Percentiles rank a stretch among this genome's conserved stretches.
Conservation (phyloP, 2,113 vertebrate species). For the Neofelis nebulosa region DNA sequence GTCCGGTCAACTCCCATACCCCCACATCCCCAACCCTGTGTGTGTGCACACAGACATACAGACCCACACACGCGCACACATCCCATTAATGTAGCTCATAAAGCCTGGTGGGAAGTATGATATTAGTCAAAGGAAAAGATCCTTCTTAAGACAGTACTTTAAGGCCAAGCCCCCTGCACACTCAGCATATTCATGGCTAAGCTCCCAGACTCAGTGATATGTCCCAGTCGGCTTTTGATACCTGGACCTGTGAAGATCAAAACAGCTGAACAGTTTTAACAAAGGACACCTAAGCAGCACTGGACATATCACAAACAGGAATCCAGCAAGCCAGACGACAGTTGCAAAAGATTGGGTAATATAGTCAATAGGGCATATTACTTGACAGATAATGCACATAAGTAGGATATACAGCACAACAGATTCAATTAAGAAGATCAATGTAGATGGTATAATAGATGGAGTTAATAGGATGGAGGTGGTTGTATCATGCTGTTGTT, state of each 20-base stretch:
- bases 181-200: neutral
- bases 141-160: neutral
- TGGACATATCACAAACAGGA: neutral
- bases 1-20: neutral
- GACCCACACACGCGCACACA: neutral
- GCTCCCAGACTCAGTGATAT: neutral
- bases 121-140: neutral
- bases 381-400: neutral
- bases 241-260: neutral
- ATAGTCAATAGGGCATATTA: neutral
- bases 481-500: neutral
- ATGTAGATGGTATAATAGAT: neutral
- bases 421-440: neutral
- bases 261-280: neutral
- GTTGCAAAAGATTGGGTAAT: neutral
- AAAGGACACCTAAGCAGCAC: neutral
- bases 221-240: neutral
- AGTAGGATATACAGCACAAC: neutral
- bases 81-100: neutral
- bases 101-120: neutral
- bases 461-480: neutral
- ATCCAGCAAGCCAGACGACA: neutral
- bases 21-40: neutral
- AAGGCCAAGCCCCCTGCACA: too few species aligned
- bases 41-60: rapidly evolving